Conservation (phyloP, 2,797 vertebrate genomes). For the Peromyscus attwateri region DNA sequence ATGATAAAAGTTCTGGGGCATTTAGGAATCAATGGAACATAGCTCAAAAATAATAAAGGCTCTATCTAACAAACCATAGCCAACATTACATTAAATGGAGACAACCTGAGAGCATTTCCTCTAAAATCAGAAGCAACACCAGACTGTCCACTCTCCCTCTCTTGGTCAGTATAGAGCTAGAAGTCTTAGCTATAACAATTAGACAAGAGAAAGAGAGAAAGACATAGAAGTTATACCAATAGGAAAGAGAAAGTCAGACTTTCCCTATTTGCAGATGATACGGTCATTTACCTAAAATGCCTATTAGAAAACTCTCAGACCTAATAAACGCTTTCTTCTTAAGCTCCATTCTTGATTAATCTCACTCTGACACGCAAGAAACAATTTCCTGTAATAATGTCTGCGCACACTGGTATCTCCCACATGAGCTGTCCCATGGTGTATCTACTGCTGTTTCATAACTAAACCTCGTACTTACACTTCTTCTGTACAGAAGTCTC, state of each 20-base stretch:
- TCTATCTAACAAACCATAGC: neutral
- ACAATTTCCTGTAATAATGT: conserved; percentile 47
- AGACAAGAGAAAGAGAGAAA: neutral
- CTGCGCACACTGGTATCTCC: neutral
- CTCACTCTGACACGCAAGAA: neutral
- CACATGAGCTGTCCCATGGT: neutral
- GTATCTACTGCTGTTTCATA: neutral
- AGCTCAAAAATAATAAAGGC: neutral
- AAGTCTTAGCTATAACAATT: neutral
- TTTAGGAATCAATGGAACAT: too few relatives aligned
- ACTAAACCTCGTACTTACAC: neutral
- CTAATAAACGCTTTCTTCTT: neutral
- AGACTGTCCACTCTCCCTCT: neutral
- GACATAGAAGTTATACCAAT: neutral
- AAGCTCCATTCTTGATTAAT: conserved; percentile 26
- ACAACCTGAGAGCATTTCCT: too few relatives aligned
- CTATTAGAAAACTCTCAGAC: neutral
- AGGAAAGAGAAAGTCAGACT: neutral
- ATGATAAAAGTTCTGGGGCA: neutral
- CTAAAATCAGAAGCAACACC: neutral
- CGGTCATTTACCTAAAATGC: neutral
- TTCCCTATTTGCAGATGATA: neutral
- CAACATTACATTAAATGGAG: neutral
- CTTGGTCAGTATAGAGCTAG: neutral
- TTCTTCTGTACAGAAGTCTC: neutral